A percentile compares a stretch with the other conserved stretches of the same genome.
Conservation (phyloP, 2,113 vertebrate species). For the Engystomops pustulosus region DNA sequence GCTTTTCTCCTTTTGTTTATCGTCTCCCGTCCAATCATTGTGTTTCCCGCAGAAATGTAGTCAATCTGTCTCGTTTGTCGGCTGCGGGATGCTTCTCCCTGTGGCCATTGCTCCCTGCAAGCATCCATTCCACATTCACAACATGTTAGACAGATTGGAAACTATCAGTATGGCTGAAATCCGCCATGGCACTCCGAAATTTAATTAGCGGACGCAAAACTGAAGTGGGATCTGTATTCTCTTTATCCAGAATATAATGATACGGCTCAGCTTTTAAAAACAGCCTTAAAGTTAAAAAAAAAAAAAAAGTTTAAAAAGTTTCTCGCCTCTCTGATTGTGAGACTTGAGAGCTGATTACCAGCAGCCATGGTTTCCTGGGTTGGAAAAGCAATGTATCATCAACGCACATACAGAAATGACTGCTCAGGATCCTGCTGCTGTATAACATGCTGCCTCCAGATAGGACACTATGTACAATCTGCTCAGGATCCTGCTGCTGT, state of each 20-base stretch:
- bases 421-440: too few species aligned
- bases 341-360: too few species aligned
- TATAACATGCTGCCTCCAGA: too few species aligned
- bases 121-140: not conserved
- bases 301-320: too few species aligned
- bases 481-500: too few species aligned
- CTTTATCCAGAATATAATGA: not conserved
- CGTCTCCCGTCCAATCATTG: constrained; percentile 5
- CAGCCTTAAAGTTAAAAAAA: too few species aligned
- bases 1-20: constrained; percentile 27
- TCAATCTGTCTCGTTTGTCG: constrained; percentile 27
- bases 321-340: too few species aligned
- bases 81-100: constrained; percentile 2
- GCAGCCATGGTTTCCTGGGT: too few species aligned
- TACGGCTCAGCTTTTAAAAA: too few species aligned
- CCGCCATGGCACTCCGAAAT: not conserved
- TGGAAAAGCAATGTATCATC: too few species aligned
- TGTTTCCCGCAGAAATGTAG: constrained; percentile 39
- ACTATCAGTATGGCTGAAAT: constrained; percentile 4
- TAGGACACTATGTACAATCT: too few species aligned
- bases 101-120: constrained; percentile 32
- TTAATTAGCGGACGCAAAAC: not conserved
- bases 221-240: not conserved
- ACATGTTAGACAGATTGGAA: constrained; percentile 5
- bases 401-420: too few species aligned